Evolutionary conservation across 2,888 invertebrate genomes (phyloP), one percentile per base, ranked within the genome.

Genomic region (Busseola fusca): DNA sequence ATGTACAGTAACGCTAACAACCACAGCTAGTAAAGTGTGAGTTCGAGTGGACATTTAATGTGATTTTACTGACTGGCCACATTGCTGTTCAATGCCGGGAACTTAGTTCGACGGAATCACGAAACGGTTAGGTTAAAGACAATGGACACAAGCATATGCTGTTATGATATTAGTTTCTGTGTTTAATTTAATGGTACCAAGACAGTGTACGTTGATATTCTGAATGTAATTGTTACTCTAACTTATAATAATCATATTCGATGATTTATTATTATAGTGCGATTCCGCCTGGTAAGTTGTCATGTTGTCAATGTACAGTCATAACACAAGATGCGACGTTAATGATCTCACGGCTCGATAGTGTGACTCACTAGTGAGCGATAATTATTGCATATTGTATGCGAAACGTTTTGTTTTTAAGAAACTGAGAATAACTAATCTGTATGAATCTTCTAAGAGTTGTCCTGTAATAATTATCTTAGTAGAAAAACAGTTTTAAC

Each of bases 21-120:
- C 83, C 93, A 94, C 79, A 94, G 95, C 92, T 95, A 95, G 92
- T 95, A 92, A 76, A 76, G 83, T 82, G 83, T 72, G 74, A 78
- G 80, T 81, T 42, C 78, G 48, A 80, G 83, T 80, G 86, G 84
- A 89, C 87, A 80, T 87, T 78, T 76, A 76, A 74, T 83, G 83
- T 84, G 74, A 83, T 56, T 65, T 73, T 75, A 73, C 77, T 79
- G 70, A 79, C 73, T 81, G 74, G 65, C 77, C 80, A 83, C 78
- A 76, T 84, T 77, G 72, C 72, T 76, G 74, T 78, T 78, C 73
- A 72, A 79, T 65, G 77, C 72, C 73, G 64, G 48, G 63, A 75
- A 75, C 72, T 74, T 64, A 74, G 70, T 69, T 73, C 63, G 48
- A 69, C 69, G 72, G 72, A 73, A 65, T 75, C 65, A 77, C 72